A percentile compares a stretch with the other conserved stretches of the same genome.
phyloP scores from a whole-genome alignment of 2,113 vertebrate species.

The Pristiophorus japonicus region DNA sequence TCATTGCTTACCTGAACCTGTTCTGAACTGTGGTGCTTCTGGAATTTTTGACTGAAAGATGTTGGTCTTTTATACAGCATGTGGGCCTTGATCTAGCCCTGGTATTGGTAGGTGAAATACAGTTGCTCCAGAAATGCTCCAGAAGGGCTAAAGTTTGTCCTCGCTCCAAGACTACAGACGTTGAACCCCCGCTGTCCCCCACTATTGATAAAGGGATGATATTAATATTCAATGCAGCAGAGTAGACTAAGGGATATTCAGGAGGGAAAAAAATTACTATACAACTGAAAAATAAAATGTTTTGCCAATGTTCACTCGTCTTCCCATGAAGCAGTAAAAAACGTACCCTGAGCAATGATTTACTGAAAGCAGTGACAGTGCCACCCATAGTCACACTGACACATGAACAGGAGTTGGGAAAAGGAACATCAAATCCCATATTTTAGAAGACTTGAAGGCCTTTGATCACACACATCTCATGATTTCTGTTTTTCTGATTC shows the following conservation, averaged over 20 bases:
- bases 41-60: too few species aligned
- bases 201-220: background rate
- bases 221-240: background rate
- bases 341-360: background rate
- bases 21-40: too few species aligned
- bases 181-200: background rate
- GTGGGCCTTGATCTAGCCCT: background rate
- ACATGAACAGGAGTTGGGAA: background rate
- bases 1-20: too few species aligned
- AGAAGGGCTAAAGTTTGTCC: background rate
- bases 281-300: background rate
- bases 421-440: background rate
- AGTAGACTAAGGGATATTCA: too few species aligned
- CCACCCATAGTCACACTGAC: background rate
- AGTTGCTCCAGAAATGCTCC: background rate
- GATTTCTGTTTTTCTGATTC: background rate
- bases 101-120: background rate
- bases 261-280: background rate
- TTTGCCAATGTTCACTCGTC: background rate
- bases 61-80: too few species aligned
- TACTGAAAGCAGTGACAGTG: background rate
- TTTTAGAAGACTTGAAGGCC: background rate
- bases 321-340: background rate
- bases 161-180: background rate
- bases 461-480: background rate